A percentile compares a stretch with the other conserved stretches of the same genome.
phyloP scores from a whole-genome alignment of 2,888 invertebrate species.

The Charanyca ferruginea region DNA sequence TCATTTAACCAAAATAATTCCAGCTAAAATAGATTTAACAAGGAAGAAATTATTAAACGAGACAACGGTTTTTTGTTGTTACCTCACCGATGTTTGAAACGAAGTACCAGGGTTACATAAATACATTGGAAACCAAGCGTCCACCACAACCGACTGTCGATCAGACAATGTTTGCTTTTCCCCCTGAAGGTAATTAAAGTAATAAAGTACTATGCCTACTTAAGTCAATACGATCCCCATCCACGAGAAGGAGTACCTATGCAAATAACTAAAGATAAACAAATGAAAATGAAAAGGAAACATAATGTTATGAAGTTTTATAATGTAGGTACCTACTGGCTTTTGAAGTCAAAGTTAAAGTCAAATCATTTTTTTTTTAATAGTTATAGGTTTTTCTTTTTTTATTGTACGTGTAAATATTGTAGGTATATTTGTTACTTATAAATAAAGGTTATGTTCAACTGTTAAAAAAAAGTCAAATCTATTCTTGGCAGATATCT shows the following conservation, averaged over 20 bases:
- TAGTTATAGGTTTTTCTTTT: no score
- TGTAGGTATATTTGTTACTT: no score
- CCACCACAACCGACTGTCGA: neutral
- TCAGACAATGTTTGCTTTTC: conserved; percentile 15
- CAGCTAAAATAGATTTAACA: neutral
- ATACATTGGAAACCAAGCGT: neutral
- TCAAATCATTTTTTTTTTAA: no score
- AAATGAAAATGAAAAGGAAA: conserved; percentile 11
- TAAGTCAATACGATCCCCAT: conserved; percentile 1
- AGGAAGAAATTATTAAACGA: no score
- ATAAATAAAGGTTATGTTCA: no score
- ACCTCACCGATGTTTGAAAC: neutral
- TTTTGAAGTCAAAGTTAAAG: no score
- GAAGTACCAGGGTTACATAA: conserved; percentile 7
- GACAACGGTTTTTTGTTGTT: neutral
- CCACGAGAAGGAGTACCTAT: neutral
- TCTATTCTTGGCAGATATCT: no score
- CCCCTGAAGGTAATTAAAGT: neutral
- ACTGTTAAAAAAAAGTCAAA: no score
- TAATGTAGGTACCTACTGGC: no score
- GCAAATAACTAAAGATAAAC: conserved; percentile 8
- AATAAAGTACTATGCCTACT: neutral
- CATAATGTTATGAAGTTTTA: neutral
- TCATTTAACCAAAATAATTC: neutral
- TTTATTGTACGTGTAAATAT: no score